Base-by-base conservation (phyloP, 2,113 vertebrate species). In the Vireo altiloquus region DNA sequence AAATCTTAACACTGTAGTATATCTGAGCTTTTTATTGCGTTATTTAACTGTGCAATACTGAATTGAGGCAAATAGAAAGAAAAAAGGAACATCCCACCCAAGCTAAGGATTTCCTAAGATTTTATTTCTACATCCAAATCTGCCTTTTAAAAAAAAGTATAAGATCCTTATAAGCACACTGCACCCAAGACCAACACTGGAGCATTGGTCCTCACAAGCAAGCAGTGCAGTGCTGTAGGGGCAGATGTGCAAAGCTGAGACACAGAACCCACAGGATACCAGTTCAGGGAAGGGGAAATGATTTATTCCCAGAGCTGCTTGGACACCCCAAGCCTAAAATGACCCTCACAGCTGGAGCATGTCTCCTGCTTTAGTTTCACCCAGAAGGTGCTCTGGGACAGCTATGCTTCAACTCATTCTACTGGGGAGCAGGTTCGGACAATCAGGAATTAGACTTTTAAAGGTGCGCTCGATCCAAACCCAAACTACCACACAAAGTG, bases 191-290 rank as follows among this genome's bases (percentile, higher is more conserved):
- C 2, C 2, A 13, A 31, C 15, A 8, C 21, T 13, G 20, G 7
- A 1, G 0, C 3, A 8, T 2, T 35, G 24, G 46, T 9, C 12
- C 11, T 9, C 30, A 23, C 3, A 1, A 35, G 64, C 30, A 23
- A 52, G 47, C 42, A 66, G 10, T 0, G 15, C 54, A 28, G 39
- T 0, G 3, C 50, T 17, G 35, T 0, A 27, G 18, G 31, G 19
- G 11, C 44, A 80, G 37, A 20, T 1, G 1, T 6, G 28, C 28
- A 17, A 54, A 59, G 42, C 27, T 31, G 37, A 52, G 24, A 64
- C 57, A 49, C 24, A 6, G 37, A 50, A 60, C 6, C 35, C 65
- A 18, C 6, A 21, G 24, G 14, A 53, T 0, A 13, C 0, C 1
- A 10, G 30, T 60, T 40, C 24, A 15, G 21, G 13, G 9, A 10